Percentiles rank a stretch among this genome's conserved stretches.
These are phyloP conservation scores for Hydrocynus forskahlii DNA, from an alignment of 2,797 vertebrate species.

Conservation along the genomic window DNA sequence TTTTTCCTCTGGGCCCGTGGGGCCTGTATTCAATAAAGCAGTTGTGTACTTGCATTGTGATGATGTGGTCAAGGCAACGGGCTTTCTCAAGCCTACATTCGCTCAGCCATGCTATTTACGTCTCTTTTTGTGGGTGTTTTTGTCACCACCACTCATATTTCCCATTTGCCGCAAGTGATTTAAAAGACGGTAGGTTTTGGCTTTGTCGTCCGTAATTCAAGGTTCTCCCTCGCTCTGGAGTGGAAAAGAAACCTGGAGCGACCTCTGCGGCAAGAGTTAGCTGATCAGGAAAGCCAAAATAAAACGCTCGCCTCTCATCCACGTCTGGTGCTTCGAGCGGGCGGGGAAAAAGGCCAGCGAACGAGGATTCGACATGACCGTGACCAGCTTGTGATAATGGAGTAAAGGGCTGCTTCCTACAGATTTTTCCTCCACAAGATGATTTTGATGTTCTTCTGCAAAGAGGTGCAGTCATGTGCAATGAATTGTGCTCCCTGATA, in stretches of 20 bases:
- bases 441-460: neutral
- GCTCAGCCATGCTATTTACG: conserved; percentile 81
- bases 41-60: conserved; percentile 92
- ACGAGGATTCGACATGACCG: conserved; percentile 24
- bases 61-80: conserved; percentile 92
- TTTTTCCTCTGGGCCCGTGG: conserved; percentile 76
- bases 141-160: conserved; percentile 68
- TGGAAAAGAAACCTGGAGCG: conserved; percentile 61
- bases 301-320: conserved; percentile 50
- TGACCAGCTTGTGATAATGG: conserved; percentile 8
- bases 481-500: too few relatives aligned
- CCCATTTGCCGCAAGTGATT: conserved; percentile 66
- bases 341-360: conserved; percentile 30
- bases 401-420: neutral
- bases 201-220: conserved; percentile 63
- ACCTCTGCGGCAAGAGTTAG: conserved; percentile 41
- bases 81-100: conserved; percentile 87
- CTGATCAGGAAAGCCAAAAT: conserved; percentile 55
- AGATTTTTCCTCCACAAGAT: neutral
- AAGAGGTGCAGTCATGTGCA: too few relatives aligned
- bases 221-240: conserved; percentile 54
- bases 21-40: conserved; percentile 92
- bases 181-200: conserved; percentile 62
- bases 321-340: conserved; percentile 41
- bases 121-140: conserved; percentile 69